These are phyloP conservation scores for Sphyrna mokarran DNA, from an alignment of 2,113 vertebrate species.

Conservation along the genomic window DNA sequence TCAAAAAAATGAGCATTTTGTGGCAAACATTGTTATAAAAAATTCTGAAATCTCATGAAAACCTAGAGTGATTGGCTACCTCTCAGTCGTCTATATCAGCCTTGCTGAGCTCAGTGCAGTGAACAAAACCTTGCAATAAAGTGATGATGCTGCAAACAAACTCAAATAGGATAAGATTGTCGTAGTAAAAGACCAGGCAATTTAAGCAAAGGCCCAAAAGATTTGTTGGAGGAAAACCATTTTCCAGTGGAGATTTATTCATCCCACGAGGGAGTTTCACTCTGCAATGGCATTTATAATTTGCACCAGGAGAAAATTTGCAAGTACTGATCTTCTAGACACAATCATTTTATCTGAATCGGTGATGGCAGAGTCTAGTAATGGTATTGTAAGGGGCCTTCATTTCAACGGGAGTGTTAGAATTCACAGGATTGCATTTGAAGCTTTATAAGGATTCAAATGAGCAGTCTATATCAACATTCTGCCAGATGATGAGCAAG, in stretches of 20 bases:
- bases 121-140: neutral
- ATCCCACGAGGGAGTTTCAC: too few species aligned
- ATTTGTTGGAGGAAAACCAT: neutral
- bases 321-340: neutral
- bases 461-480: too few species aligned
- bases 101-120: neutral
- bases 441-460: neutral
- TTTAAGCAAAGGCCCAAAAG: neutral
- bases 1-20: neutral
- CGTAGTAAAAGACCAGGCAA: neutral
- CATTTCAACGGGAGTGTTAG: neutral
- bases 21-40: neutral
- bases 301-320: neutral
- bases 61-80: neutral
- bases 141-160: neutral
- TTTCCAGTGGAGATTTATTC: neutral
- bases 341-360: neutral
- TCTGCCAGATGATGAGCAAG: too few species aligned
- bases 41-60: neutral
- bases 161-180: neutral
- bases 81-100: neutral
- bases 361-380: neutral
- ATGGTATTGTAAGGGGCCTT: neutral
- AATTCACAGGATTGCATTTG: neutral
- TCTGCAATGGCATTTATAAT: neutral